Conservation (phyloP, 2,797 vertebrate species). For the Podarcis siculus region DNA sequence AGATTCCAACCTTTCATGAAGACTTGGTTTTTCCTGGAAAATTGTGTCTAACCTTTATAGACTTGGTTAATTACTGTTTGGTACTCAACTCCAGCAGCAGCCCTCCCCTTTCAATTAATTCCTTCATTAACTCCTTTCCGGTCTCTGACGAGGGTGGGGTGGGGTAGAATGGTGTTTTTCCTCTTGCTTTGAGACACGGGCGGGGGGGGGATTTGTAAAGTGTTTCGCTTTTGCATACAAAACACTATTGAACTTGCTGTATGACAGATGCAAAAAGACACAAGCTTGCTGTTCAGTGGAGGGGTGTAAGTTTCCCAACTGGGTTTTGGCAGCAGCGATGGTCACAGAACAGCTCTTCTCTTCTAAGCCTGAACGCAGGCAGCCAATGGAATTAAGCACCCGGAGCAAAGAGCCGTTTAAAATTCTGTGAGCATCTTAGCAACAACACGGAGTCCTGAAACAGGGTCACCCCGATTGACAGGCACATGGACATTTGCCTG, state of each 20-base stretch:
- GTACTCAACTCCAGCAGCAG: neutral
- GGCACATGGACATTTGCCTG: constrained; percentile 14
- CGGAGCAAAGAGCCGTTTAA: neutral
- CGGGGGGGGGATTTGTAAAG: neutral
- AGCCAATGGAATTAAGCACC: neutral
- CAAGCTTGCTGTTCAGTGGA: neutral
- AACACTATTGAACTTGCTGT: neutral
- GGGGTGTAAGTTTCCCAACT: neutral
- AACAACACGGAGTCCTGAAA: neutral
- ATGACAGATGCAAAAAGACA: neutral
- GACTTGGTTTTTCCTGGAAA: neutral
- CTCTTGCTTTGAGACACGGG: neutral
- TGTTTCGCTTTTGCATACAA: neutral
- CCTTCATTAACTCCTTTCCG: constrained; percentile 31
- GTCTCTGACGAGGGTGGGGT: neutral
- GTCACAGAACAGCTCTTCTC: neutral
- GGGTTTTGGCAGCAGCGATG: neutral
- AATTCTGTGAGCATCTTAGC: constrained; percentile 11
- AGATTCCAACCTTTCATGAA: neutral
- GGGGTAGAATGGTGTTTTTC: neutral
- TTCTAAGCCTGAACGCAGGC: neutral
- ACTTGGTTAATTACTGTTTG: neutral
- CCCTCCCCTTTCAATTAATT: constrained; percentile 9
- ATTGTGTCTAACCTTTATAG: neutral
- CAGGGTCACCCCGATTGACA: neutral